Percentiles rank a stretch among this genome's conserved stretches.
These are phyloP conservation scores for Megathymus violae DNA, from an alignment of 1,140 invertebrate genomes.

Conservation along the genomic window DNA sequence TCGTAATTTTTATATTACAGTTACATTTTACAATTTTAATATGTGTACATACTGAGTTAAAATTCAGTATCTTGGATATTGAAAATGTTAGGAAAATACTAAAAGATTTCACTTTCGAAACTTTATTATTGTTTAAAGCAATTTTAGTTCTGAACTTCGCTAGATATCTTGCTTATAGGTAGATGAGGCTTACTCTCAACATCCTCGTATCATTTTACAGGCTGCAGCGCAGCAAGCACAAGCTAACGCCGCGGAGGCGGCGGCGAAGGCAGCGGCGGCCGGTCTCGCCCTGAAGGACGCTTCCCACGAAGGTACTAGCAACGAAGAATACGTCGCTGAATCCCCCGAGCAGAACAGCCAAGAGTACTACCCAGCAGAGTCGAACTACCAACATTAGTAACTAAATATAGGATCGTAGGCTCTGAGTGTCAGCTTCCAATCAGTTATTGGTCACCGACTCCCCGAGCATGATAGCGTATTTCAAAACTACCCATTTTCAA, in stretches of 20 bases:
- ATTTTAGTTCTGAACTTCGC: too few species aligned
- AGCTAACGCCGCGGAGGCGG: constrained; percentile 71
- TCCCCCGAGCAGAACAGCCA: constrained; percentile 56
- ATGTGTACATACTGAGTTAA: too few species aligned
- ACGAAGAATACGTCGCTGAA: constrained; percentile 61
- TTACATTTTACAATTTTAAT: too few species aligned
- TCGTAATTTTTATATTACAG: constrained; percentile 5
- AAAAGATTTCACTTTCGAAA: too few species aligned
- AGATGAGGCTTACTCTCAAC: too few species aligned
- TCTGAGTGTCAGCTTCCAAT: constrained; percentile 31
- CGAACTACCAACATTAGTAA: constrained; percentile 75
- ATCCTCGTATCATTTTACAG: constrained; percentile 46
- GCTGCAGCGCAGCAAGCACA: constrained; percentile 73
- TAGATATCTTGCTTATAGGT: too few species aligned
- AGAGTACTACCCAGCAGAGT: constrained; percentile 62
- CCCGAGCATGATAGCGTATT: too few species aligned
- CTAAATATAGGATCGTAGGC: constrained; percentile 34
- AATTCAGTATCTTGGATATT: not conserved
- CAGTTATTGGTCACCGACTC: constrained; percentile 7
- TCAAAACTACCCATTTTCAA: too few species aligned
- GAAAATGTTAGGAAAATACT: too few species aligned
- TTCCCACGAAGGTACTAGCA: constrained; percentile 75
- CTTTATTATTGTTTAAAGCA: too few species aligned
- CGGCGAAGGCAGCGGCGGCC: constrained; percentile 73
- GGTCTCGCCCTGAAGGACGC: constrained; percentile 62